Evolutionary conservation across 53 echinoderm and acorn worm genomes (phyloP), one percentile per base, ranked within the genome.

Genomic region (Patiria pectinifera): DNA sequence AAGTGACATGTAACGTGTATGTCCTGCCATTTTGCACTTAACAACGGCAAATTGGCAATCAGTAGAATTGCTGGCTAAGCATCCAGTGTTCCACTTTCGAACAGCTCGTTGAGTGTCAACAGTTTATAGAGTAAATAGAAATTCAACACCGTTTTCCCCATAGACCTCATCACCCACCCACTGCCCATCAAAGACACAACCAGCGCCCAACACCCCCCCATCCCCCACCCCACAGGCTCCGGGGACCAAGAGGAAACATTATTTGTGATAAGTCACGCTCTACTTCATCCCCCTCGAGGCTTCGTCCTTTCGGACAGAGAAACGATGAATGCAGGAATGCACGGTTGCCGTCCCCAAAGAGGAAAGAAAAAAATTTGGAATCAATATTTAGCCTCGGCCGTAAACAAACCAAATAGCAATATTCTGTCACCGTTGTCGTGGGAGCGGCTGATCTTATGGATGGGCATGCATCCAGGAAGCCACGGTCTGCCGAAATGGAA

Each of bases 181-280:
- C 9, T 24, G 74, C 74, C 74, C 23, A 23, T 10, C 23, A 74
- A 24, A 18, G 14, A 70, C 19, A 70, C 70, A 35, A 35, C 35
- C 53, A 8, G 8, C 2, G 1, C 53, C 53, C 53, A 0, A 1
- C 5, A 1, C 53, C 5, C 22, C 74, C 3, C 24, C 19, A n/a
- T 18, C 4, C 24, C 74, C 74, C 19, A 24, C 69, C 19, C 24
- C 23, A 5, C 63, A 13, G 11, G 8, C 53, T 61, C 78, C 78
- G 35, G 47, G 21, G 76, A 53, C 26, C 77, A 45, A 63, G 80
- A 90, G 90, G 82, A 90, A 81, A 81, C 46, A 81, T 69, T 47
- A 82, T 90, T 88, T 88, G 80, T 45, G 90, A 81, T 80, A 80
- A 90, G 90, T 90, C 90, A 90, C 82, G 90, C 90, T 69, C 90